Evolutionary conservation across 2,888 invertebrate species (phyloP).

Genomic region (Lagria hirta): DNA sequence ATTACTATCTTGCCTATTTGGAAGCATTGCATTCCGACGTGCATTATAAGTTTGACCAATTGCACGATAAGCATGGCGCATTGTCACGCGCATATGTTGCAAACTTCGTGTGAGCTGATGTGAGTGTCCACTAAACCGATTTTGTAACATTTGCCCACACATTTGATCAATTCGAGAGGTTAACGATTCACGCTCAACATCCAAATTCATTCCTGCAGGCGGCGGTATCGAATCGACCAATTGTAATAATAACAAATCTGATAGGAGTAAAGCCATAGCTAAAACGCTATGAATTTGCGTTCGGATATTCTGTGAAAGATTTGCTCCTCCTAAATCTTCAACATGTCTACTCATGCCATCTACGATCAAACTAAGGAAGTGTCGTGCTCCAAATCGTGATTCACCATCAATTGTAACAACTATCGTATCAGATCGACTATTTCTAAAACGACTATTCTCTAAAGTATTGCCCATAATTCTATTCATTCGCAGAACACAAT

Average conservation of each 20-base stretch:
- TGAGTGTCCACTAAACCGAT: conserved; percentile 43
- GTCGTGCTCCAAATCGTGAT: conserved; percentile 47
- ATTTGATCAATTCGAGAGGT: conserved; percentile 49
- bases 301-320: conserved; percentile 35
- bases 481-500: conserved; percentile 46
- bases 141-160: conserved; percentile 48
- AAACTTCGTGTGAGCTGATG: conserved; percentile 47
- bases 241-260: conserved; percentile 55
- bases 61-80: conserved; percentile 45
- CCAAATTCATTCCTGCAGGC: conserved; percentile 47
- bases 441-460: conserved; percentile 28
- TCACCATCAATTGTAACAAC: conserved; percentile 48
- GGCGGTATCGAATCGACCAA: conserved; percentile 54
- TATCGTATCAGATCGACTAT: conserved; percentile 29
- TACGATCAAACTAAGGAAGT: conserved; percentile 54
- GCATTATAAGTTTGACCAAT: conserved; percentile 47
- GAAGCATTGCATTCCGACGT: conserved; percentile 46
- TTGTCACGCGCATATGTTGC: conserved; percentile 45
- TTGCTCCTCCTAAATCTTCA: conserved; percentile 47
- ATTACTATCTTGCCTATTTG: conserved; percentile 34
- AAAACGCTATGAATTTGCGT: conserved; percentile 48
- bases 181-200: conserved; percentile 47
- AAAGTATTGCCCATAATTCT: conserved; percentile 38
- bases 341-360: conserved; percentile 56
- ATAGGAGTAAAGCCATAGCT: conserved; percentile 55